A percentile compares a stretch with the other conserved stretches of the same genome.
phyloP scores from a whole-genome alignment of 2,888 invertebrate species.

The Luperina nickerlii region DNA sequence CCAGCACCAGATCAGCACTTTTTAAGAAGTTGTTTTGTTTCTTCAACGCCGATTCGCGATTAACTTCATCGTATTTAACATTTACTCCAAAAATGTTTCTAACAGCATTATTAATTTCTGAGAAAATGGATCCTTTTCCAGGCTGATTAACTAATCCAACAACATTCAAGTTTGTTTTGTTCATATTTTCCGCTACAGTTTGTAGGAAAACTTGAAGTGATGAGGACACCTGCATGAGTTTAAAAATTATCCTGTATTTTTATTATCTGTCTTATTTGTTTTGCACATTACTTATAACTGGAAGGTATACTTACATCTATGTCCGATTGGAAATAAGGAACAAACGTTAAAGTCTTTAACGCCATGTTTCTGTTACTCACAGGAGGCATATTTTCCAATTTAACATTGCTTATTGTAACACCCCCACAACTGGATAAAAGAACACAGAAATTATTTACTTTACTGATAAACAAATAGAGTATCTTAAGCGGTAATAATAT shows the following conservation, averaged over 20 bases:
- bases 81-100: constrained; percentile 45
- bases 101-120: constrained; percentile 47
- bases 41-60: constrained; percentile 11
- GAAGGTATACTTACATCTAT: constrained; percentile 57
- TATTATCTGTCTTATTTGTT: neutral
- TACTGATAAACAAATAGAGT: neutral
- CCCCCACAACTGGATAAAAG: constrained; percentile 70
- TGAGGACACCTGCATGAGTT: constrained; percentile 48
- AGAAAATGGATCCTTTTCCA: constrained; percentile 43
- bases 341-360: constrained; percentile 59
- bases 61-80: constrained; percentile 55
- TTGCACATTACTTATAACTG: neutral
- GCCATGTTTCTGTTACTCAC: constrained; percentile 34
- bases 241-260: neutral
- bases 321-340: constrained; percentile 48
- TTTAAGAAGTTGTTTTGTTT: constrained; percentile 30
- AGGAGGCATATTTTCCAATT: constrained; percentile 58
- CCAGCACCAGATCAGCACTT: constrained; percentile 60
- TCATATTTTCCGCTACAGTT: constrained; percentile 70
- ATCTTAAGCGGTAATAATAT: neutral
- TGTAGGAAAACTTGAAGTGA: constrained; percentile 67
- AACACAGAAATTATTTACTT: neutral
- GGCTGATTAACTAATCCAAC: constrained; percentile 53
- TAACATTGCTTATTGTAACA: constrained; percentile 64
- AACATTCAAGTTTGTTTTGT: constrained; percentile 59